phyloP scores from a whole-genome alignment of 2,888 invertebrate genomes.

The Tachystola acroxantha region DNA sequence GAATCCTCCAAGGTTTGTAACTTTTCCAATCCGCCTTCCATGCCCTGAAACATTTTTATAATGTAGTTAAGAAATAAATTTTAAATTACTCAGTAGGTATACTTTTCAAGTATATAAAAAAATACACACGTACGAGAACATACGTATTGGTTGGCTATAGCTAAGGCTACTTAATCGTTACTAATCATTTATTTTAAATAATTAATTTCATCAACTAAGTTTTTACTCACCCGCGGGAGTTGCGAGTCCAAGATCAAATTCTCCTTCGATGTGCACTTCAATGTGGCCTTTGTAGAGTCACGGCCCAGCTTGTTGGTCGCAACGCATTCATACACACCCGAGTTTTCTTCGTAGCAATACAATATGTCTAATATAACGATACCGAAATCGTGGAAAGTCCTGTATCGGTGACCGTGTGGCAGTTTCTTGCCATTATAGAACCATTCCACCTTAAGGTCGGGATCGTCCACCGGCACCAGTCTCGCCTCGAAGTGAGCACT shows the following conservation, averaged over 20 bases:
- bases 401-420: conserved; percentile 96
- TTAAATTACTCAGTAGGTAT: no score
- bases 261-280: conserved; percentile 93
- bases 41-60: conserved; percentile 79
- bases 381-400: conserved; percentile 98
- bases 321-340: conserved; percentile 94
- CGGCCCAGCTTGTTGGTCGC: conserved; percentile 95
- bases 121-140: no score
- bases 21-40: conserved; percentile 96
- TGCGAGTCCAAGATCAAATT: conserved; percentile 95
- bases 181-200: no score
- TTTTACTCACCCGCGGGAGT: conserved; percentile 88
- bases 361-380: conserved; percentile 96
- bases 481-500: conserved; percentile 96
- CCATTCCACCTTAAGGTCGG: conserved; percentile 96
- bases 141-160: no score
- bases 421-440: conserved; percentile 95
- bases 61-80: no score
- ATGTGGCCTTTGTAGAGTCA: conserved; percentile 89
- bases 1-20: conserved; percentile 95
- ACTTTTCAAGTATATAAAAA: no score
- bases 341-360: conserved; percentile 97
- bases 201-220: no score
- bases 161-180: no score
- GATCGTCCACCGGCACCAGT: conserved; percentile 95